Evolutionary conservation across 1,140 invertebrate genomes (phyloP), one percentile per base, ranked within the genome.

Genomic region (Brachionus rotundiformis): DNA sequence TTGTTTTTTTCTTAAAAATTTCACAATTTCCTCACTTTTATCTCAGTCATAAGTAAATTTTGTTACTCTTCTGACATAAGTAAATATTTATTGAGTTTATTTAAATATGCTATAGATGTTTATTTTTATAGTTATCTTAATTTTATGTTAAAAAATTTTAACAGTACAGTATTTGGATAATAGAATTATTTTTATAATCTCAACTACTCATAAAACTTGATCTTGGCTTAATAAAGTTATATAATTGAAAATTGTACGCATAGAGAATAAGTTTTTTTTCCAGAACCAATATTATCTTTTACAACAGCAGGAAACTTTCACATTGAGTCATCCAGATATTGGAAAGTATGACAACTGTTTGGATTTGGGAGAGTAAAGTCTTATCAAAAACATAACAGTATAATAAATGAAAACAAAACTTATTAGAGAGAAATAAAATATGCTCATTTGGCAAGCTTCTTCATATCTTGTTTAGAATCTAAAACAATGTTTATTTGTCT

Each of bases 101-200:
- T 11, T 39, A 10, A 39, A 54, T 25, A 19, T 10, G 6, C 7
- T 19, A 3, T 25, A 8, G 23, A 54, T 49, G 47, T 49, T 49
- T 49, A 49, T 49, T 49, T 54, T 49, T 49, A 54, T 36, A 19
- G 19, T 68, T 31, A 29, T 63, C 61, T 63, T 63, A 63, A 29
- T 11, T 29, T 29, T 4, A 5, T 63, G 25, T 13, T 63, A n/a
- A 63, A 29, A 29, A 63, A 63, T 29, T n/a, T 63, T 68, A 68
- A 68, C 63, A 68, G 63, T 68, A 68, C 63, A 68, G 36, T 68
- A 68, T 68, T 68, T 8, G 63, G 63, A 68, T 36, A 68, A 68
- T 68, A 13, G 63, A 68, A 36, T 68, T 68, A 68, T 68, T 68
- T 68, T 68, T 36, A 33, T 10, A 36, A 36, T 36, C 63, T 19